Conservation (phyloP, 2,113 vertebrate species). For the Shinisaurus crocodilurus region DNA sequence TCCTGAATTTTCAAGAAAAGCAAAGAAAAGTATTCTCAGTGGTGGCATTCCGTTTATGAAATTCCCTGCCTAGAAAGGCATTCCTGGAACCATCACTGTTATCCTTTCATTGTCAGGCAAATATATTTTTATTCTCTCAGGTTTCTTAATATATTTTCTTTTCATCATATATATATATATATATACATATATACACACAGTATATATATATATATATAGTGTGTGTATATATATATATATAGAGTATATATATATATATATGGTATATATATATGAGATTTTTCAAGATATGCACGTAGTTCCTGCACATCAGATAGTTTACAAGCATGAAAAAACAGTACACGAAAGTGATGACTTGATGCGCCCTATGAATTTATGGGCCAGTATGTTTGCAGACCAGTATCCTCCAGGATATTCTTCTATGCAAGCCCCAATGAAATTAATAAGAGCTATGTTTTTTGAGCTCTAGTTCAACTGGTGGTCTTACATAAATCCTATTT, state of each 20-base stretch:
- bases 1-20: not conserved
- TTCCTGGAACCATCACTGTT: not conserved
- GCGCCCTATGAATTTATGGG: slow-evolving; percentile 13
- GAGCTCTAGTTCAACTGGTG: not conserved
- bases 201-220: no score
- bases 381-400: slow-evolving; percentile 40
- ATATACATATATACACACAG: no score
- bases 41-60: not conserved
- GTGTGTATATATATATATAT: no score
- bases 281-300: not conserved
- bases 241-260: no score
- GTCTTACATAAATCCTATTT: not conserved
- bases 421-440: not conserved
- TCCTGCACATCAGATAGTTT: no score
- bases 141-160: not conserved
- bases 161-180: not conserved
- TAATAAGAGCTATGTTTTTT: not conserved
- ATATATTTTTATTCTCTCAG: not conserved
- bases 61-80: not conserved
- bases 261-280: not conserved
- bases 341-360: not conserved
- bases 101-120: not conserved
- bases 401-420: not conserved
- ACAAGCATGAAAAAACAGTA: not conserved
- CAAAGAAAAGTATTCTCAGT: not conserved